Conservation (phyloP, 2,113 vertebrate genomes). For the Mormoops blainvillei region DNA sequence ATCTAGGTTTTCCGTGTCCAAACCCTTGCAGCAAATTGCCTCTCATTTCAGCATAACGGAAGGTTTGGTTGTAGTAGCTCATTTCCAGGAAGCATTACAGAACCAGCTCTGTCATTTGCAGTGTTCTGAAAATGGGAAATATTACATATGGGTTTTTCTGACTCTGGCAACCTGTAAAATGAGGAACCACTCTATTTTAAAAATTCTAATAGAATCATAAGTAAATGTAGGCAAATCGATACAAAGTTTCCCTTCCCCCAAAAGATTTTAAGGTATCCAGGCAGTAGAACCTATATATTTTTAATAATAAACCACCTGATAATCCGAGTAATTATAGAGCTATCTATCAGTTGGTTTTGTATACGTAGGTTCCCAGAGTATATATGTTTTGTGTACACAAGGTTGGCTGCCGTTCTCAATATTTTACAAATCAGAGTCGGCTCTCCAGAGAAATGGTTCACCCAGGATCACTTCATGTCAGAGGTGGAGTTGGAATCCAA, state of each 20-base stretch:
- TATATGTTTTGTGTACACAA: not conserved
- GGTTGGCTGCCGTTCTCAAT: not conserved
- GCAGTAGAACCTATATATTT: not conserved
- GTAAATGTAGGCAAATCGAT: not conserved
- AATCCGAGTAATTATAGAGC: not conserved
- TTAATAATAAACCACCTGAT: not conserved
- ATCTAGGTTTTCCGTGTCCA: not conserved
- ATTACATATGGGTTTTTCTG: not conserved
- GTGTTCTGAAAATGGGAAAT: not conserved
- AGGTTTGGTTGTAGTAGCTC: not conserved
- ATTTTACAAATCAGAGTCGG: not conserved
- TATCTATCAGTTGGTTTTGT: not conserved
- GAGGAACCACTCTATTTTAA: not conserved
- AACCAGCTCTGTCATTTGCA: not conserved
- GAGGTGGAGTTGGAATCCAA: not conserved
- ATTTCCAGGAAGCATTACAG: not conserved
- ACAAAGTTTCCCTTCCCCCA: not conserved
- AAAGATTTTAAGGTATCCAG: not conserved
- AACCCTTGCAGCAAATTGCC: not conserved
- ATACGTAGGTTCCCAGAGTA: not conserved
- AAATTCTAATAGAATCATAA: not conserved
- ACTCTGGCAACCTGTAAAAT: not conserved
- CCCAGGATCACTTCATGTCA: not conserved
- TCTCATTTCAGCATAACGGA: not conserved
- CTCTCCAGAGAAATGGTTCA: not conserved